Evolutionary conservation across 2,113 vertebrate genomes (phyloP).

Genomic region (Myanophis thanlyinensis): DNA sequence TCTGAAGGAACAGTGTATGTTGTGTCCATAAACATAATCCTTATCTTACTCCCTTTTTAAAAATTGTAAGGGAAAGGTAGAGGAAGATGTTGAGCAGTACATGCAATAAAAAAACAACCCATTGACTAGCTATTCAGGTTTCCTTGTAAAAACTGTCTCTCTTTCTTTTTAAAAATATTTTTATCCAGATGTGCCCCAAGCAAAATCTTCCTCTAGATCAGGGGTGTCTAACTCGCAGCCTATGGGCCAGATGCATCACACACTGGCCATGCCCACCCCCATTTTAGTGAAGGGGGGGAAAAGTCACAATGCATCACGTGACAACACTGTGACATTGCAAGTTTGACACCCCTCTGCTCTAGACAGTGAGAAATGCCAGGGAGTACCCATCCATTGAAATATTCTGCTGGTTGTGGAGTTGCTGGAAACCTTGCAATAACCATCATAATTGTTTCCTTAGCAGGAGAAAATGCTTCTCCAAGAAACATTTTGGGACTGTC

Average conservation of each 20-base stretch:
- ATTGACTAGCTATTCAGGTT: neutral
- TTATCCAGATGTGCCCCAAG: conserved; percentile 66
- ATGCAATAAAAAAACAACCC: neutral
- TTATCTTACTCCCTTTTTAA: neutral
- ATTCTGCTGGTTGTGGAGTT: conserved; percentile 58
- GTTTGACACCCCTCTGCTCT: too few species aligned
- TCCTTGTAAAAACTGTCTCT: neutral
- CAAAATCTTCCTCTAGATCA: conserved; percentile 66
- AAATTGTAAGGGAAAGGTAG: neutral
- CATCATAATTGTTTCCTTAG: conserved; percentile 47
- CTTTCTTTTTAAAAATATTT: neutral
- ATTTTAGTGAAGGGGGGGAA: too few species aligned
- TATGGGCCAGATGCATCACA: too few species aligned
- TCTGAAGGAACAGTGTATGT: neutral
- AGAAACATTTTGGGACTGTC: neutral
- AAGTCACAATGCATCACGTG: too few species aligned
- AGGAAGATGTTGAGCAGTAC: neutral
- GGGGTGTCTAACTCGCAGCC: too few species aligned
- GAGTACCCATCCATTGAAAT: conserved; percentile 60
- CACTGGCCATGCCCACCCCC: too few species aligned
- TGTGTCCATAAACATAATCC: neutral
- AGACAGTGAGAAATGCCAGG: conserved; percentile 69
- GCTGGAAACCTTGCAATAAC: conserved; percentile 56
- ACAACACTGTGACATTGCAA: too few species aligned
- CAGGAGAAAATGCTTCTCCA: conserved; percentile 33